A percentile compares a stretch with the other conserved stretches of the same genome.
Evolutionary conservation across 2,113 vertebrate genomes (phyloP).

Genomic region (Myrmecobius fasciatus): DNA sequence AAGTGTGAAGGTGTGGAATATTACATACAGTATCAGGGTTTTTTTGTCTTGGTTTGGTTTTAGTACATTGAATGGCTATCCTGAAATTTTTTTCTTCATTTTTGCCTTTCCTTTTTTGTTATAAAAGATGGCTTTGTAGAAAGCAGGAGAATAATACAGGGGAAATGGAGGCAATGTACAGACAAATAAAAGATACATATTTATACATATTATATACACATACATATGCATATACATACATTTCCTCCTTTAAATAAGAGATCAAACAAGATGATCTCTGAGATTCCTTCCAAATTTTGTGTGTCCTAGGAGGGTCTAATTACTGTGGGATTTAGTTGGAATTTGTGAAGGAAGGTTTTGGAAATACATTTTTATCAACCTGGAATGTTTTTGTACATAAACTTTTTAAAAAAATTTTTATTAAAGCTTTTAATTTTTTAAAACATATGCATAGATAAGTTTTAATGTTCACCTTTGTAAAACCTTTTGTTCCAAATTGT

Average conservation of each 20-base stretch:
- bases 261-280: not conserved
- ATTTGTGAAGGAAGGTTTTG: not conserved
- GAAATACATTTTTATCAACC: not conserved
- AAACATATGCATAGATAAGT: no score
- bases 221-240: no score
- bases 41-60: not conserved
- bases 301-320: not conserved
- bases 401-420: no score
- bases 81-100: not conserved
- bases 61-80: not conserved
- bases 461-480: no score
- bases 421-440: no score
- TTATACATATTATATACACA: not conserved
- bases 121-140: not conserved
- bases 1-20: no score
- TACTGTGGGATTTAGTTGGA: not conserved
- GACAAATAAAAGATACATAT: not conserved
- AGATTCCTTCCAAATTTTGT: not conserved
- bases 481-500: no score
- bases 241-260: not conserved
- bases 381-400: no score
- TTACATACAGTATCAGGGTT: no score
- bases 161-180: not conserved
- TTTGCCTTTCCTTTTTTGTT: not conserved
- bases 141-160: not conserved